These are phyloP conservation scores for Drosophila prostipennis DNA, from an alignment of 2,888 invertebrate species.

Conservation along the genomic window DNA sequence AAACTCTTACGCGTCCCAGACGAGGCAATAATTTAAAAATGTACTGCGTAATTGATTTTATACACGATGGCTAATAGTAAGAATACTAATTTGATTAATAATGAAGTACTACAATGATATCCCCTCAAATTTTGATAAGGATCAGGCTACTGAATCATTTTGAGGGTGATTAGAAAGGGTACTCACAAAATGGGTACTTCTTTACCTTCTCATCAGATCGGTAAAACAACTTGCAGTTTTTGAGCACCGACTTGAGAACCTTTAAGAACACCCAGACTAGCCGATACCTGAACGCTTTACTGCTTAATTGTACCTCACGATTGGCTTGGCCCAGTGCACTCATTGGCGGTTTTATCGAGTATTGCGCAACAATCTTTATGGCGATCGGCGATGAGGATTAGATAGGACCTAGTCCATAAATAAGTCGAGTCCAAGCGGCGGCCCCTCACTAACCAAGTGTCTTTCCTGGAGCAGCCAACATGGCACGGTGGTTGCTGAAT, in stretches of 20 bases:
- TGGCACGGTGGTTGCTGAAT: slow-evolving; percentile 45
- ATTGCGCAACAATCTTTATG: slow-evolving; percentile 53
- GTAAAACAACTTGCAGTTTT: not conserved
- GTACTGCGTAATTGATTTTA: slow-evolving; percentile 8
- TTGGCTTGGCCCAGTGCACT: slow-evolving; percentile 11
- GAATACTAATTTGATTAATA: slow-evolving; percentile 1
- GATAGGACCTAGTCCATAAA: slow-evolving; percentile 54
- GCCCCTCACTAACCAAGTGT: slow-evolving; percentile 21
- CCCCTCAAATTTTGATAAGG: not conserved
- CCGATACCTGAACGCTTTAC: slow-evolving; percentile 23
- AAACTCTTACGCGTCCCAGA: slow-evolving; percentile 1
- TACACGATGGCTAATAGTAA: not conserved
- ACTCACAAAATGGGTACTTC: not conserved
- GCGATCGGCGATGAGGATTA: slow-evolving; percentile 33
- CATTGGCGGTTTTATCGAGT: slow-evolving; percentile 26
- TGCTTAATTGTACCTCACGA: slow-evolving; percentile 1
- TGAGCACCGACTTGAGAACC: not conserved
- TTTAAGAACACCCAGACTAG: not conserved
- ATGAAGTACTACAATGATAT: not conserved
- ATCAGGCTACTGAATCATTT: slow-evolving; percentile 7
- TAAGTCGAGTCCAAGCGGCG: slow-evolving; percentile 12
- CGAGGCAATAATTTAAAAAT: slow-evolving; percentile 12
- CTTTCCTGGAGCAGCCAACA: slow-evolving; percentile 40
- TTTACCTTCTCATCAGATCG: not conserved
- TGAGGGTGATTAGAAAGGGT: not conserved